Conservation (phyloP, 2,888 invertebrate genomes). For the Drosophila hamatofila region DNA sequence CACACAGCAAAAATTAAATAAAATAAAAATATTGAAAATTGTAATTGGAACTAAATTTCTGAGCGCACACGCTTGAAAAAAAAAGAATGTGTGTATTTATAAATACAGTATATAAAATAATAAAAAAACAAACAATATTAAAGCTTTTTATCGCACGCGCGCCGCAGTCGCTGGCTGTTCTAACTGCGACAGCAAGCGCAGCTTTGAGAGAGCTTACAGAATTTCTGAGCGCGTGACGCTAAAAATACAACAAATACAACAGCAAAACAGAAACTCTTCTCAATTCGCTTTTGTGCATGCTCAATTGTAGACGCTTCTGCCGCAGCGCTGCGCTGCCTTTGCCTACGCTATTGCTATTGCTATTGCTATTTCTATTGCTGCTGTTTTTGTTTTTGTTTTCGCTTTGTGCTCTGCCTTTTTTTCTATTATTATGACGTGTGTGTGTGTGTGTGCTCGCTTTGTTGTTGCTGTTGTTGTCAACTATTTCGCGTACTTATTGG, state of each 20-base stretch:
- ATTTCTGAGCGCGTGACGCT: constrained; percentile 32
- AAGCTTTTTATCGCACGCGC: constrained; percentile 69
- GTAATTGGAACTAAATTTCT: constrained; percentile 19
- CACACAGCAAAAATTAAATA: background rate
- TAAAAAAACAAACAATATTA: constrained; percentile 19
- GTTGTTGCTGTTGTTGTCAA: constrained; percentile 64
- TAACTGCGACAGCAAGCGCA: constrained; percentile 41
- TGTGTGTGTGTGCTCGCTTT: constrained; percentile 46
- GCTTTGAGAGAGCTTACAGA: constrained; percentile 50
- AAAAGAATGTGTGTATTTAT: constrained; percentile 16
- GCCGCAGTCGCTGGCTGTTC: constrained; percentile 29
- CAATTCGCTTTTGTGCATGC: constrained; percentile 34
- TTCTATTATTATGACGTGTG: constrained; percentile 47
- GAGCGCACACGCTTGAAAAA: constrained; percentile 9
- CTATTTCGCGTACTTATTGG: constrained; percentile 70
- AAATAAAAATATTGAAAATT: constrained; percentile 1
- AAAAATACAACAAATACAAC: constrained; percentile 11
- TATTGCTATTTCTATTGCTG: constrained; percentile 26
- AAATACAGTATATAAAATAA: background rate
- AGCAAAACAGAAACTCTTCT: constrained; percentile 19
- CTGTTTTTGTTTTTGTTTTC: constrained; percentile 18
- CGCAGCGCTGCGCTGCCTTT: constrained; percentile 18
- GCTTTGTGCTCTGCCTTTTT: constrained; percentile 52
- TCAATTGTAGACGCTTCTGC: constrained; percentile 36
- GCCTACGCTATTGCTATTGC: constrained; percentile 29